Evolutionary conservation across 2,888 invertebrate genomes (phyloP).

Genomic region (Chloroclysta siterata): DNA sequence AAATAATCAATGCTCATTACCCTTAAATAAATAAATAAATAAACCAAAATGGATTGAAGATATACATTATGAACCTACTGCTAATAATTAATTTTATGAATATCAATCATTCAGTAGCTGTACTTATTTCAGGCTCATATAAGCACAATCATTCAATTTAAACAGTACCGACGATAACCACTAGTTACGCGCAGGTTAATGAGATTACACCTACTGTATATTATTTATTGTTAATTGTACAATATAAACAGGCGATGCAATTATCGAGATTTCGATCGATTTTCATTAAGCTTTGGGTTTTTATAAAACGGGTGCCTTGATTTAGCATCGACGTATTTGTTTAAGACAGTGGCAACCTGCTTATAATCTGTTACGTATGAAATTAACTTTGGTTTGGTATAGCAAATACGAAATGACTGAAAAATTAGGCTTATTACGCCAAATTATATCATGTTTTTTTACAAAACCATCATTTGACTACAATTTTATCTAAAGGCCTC

Average conservation of each 20-base stretch:
- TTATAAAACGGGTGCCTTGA: not conserved
- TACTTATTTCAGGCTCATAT: conserved; percentile 5
- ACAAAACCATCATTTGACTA: too few relatives aligned
- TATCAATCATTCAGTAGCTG: conserved; percentile 18
- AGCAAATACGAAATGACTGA: too few relatives aligned
- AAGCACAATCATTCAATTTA: conserved; percentile 31
- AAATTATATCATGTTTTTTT: too few relatives aligned
- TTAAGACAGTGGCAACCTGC: not conserved
- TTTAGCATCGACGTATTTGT: not conserved
- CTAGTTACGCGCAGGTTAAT: conserved; percentile 45
- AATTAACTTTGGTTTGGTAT: too few relatives aligned
- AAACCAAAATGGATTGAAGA: too few relatives aligned
- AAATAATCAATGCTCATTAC: too few relatives aligned
- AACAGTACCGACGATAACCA: conserved; percentile 28
- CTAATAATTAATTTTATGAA: too few relatives aligned
- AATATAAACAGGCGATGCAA: conserved; percentile 50
- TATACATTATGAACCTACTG: too few relatives aligned
- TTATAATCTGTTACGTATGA: too few relatives aligned
- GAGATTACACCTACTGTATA: conserved; percentile 46
- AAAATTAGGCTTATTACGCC: too few relatives aligned
- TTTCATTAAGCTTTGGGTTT: conserved; percentile 34
- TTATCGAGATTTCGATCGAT: conserved; percentile 51
- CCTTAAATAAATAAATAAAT: too few relatives aligned
- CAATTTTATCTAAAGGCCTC: too few relatives aligned
- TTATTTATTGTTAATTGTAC: conserved; percentile 57